Evolutionary conservation across 2,888 invertebrate genomes (phyloP), one percentile per base, ranked within the genome.

Genomic region (Deilephila porcellus): DNA sequence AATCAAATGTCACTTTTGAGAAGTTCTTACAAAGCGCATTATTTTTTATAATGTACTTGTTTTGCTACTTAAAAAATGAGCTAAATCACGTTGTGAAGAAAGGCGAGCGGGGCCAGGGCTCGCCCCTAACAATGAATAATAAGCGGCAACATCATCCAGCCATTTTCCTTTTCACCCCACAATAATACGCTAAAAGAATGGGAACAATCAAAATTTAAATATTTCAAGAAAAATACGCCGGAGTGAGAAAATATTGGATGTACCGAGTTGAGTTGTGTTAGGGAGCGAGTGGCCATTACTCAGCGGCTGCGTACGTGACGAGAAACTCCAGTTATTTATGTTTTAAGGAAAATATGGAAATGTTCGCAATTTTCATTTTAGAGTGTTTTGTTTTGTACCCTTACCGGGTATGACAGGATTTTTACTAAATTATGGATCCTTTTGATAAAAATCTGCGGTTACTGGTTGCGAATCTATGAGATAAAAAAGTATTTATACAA

Each of bases 31-130:
- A 71, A 53, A 74, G 73, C 45, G 76, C 80, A 87, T 87, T 88
- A 85, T 87, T 90, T 85, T 80, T 81, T 84, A 82, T 76, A 74
- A 83, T 84, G 81, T 86, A 91, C 91, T 90, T 90, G 90, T 91
- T 89, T 91, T 92, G 88, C 90, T 91, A 90, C 88, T 90, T 91
- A 87, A 93, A 93, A 92, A 93, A 92, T 91, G 90, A 91, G 92
- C 86, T 85, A 87, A 91, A 92, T 93, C 93, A 93, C 87, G 88
- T 83, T 85, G 88, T 81, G 81, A 83, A 85, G 88, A 85, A 90
- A 91, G 76, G 53, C 20, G 64, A 45, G 64, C 76, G 77, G 79
- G 80, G 78, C 77, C 79, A 29, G 29, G 59, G 63, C n/a, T 59
- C 59, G 59, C 53, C 79, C 73, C 77, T 89, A 90, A 93, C 93